Evolutionary conservation across 2,113 vertebrate species (phyloP), one percentile per base, ranked within the genome.

Genomic region (Mobula hypostoma): DNA sequence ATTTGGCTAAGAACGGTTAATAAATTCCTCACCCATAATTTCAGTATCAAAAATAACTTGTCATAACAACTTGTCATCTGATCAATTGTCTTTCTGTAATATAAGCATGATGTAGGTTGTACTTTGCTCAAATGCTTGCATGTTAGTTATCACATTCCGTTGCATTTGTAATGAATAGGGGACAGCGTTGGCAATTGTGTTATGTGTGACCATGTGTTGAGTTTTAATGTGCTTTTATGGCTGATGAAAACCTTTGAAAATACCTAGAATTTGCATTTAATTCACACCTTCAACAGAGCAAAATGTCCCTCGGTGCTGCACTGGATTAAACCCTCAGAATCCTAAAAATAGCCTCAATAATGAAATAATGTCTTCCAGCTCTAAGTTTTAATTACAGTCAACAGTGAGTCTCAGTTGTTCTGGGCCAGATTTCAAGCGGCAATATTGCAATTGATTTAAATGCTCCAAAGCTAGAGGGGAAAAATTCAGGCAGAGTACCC

Each of bases 161-260:
- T 6, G 66, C 61, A 15, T 32, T 90, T n/a, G 32, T 32, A 32
- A 12, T 90, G 85, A 63, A 77, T 29, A 56, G 48, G 24, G 2
- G 48, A 19, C 40, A 24, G 77, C 9, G 32, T 79, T 36, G 17
- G 32, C 79, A 40, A 85, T 24, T 85, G 79, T 19, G 8, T 58
- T 58, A 29, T n/a, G 82, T 21, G 48, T 85, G 9, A 58, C 29
- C 82, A 85, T 85, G 82, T 29, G 5, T 85, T 27, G 24, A 61
- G 56, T 85, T 85, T 56, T 27, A 58, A 29, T 58, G 56, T 29
- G 48, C 4, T 61, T 29, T 83, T 56, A 56, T 29, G n/a, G 24
- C 56, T 29, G 82, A 85, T 85, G 48, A 85, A 85, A 85, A 85
- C 27, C 27, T 48, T 83, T 85, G 82, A 58, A 85, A 85, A 85